Base-by-base conservation (phyloP, 2,888 invertebrate species). In the Drosophila tripunctata region DNA sequence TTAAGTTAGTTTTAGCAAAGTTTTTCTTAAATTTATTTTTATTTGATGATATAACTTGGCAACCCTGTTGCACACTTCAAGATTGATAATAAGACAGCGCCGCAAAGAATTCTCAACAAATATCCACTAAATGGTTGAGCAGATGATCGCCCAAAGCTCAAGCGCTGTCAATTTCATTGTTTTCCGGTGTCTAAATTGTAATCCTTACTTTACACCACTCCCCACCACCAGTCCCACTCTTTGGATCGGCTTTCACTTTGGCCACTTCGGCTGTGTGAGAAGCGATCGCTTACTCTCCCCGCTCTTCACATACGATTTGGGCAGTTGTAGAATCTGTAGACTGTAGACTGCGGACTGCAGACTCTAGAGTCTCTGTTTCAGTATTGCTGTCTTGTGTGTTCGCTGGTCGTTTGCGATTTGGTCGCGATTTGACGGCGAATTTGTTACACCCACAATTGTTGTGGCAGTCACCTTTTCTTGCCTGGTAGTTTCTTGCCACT, bases 101-200 rank as follows among this genome's bases (percentile, higher is more conserved):
- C 67, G 63, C 60, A 50, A 41, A 73, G 58, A 81, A 58, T 82
- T 79, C 72, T 66, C 57, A 60, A 78, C 71, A 75, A 84, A 81
- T 81, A 67, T 58, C 51, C 62, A 66, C 52, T 71, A 83, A 86
- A 83, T 85, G 66, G 68, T 57, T 79, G 64, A 72, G 72, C 75
- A 77, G 79, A 78, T 79, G 75, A 78, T 78, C 75, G 79, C 88
- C 90, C 78, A 58, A 68, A 85, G 89, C 89, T 38, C 8, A 43
- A 55, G 67, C 73, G 86, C 87, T 88, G 90, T 89, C 89, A 90
- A 89, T 89, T 90, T 89, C 89, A 90, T 89, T 89, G 89, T 90
- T 90, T 90, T 90, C 90, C 90, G 90, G 90, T 90, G 88, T 88
- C 87, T 87, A 89, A 90, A 91, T 88, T 89, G 85, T 88, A 88